These are phyloP conservation scores for Oophaga sylvatica DNA, from an alignment of 2,797 vertebrate genomes.

Conservation along the genomic window DNA sequence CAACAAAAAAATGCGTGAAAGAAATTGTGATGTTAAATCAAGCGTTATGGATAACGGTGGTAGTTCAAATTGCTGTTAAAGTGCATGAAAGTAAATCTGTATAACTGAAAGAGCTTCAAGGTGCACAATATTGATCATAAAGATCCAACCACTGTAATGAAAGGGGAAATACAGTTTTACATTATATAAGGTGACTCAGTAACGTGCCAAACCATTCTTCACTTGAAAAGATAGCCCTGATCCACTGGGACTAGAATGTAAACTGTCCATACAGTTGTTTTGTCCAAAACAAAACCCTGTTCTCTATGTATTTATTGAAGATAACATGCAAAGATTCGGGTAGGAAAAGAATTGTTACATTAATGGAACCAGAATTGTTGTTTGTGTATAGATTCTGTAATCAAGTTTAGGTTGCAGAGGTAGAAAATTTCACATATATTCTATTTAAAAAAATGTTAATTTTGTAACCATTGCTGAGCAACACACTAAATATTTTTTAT, in stretches of 20 bases:
- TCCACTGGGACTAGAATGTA: not conserved
- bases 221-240: not conserved
- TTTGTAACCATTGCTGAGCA: too few species aligned
- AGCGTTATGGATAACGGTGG: not conserved
- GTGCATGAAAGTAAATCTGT: slow-evolving; percentile 1
- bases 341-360: not conserved
- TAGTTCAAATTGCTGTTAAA: not conserved
- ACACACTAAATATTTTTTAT: too few species aligned
- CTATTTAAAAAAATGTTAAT: too few species aligned
- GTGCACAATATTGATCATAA: not conserved
- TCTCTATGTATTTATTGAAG: not conserved
- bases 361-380: not conserved
- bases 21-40: slow-evolving; percentile 41
- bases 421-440: not conserved
- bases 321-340: not conserved
- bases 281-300: not conserved
- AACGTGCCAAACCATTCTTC: not conserved
- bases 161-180: not conserved
- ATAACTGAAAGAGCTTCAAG: not conserved
- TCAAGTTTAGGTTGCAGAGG: not conserved
- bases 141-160: not conserved
- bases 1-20: slow-evolving; percentile 35
- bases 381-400: not conserved
- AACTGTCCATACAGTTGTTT: not conserved
- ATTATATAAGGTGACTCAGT: not conserved